Conservation (phyloP, 2,888 invertebrate species). For the Ophion ventricosus region DNA sequence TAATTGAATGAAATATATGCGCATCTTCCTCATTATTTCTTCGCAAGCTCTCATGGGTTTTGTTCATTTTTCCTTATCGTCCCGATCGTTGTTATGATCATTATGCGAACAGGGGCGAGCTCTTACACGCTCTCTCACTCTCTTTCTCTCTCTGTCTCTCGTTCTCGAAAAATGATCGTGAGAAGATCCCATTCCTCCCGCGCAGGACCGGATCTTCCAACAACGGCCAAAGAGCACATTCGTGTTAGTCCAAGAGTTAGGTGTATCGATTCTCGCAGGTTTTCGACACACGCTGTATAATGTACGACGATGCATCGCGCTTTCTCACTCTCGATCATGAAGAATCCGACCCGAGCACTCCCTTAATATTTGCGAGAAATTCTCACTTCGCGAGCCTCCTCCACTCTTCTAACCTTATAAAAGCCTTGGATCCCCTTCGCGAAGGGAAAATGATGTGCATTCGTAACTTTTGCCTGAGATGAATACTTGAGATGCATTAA, state of each 20-base stretch:
- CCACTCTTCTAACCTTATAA: slow-evolving; percentile 7
- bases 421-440: slow-evolving; percentile 21
- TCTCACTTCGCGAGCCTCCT: slow-evolving; percentile 43
- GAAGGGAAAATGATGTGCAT: slow-evolving; percentile 12
- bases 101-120: slow-evolving; percentile 38
- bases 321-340: slow-evolving; percentile 55
- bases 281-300: slow-evolving; percentile 54
- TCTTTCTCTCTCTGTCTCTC: slow-evolving; percentile 37
- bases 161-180: slow-evolving; percentile 66
- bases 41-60: slow-evolving; percentile 28
- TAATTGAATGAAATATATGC: slow-evolving; percentile 45
- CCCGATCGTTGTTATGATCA: slow-evolving; percentile 53
- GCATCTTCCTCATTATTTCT: slow-evolving; percentile 39
- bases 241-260: slow-evolving; percentile 67
- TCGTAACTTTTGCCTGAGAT: slow-evolving; percentile 37
- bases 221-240: slow-evolving; percentile 68
- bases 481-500: slow-evolving; percentile 65
- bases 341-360: slow-evolving; percentile 36
- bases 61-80: slow-evolving; percentile 18
- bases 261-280: slow-evolving; percentile 62
- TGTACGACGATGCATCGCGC: slow-evolving; percentile 46
- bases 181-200: slow-evolving; percentile 65
- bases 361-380: slow-evolving; percentile 62
- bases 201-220: slow-evolving; percentile 61
- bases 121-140: slow-evolving; percentile 32